A percentile compares a stretch with the other conserved stretches of the same genome.
These are phyloP conservation scores for Coenonympha glycerion DNA, from an alignment of 2,888 invertebrate species.

Conservation along the genomic window DNA sequence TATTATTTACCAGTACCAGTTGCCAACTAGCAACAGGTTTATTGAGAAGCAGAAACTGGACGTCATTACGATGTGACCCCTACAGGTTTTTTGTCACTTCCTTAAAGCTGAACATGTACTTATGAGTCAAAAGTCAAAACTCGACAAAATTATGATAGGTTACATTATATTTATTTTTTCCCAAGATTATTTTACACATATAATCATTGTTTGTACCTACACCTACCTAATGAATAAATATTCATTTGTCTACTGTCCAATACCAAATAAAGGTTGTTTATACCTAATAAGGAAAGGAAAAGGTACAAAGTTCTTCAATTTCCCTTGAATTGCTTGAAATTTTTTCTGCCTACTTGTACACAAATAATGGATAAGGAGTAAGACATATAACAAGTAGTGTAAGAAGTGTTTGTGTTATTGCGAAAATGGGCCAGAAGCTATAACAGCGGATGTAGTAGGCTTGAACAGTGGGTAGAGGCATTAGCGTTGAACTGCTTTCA, in stretches of 20 bases:
- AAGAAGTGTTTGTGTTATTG: conserved; percentile 13
- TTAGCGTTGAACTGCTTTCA: conserved; percentile 29
- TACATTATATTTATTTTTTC: too few species aligned
- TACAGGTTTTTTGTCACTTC: conserved; percentile 1
- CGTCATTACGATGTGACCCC: background rate
- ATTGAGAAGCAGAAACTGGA: background rate
- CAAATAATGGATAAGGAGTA: background rate
- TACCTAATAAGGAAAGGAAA: too few species aligned
- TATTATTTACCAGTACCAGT: too few species aligned
- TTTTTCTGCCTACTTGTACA: background rate
- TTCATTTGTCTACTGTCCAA: too few species aligned
- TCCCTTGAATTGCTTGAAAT: too few species aligned
- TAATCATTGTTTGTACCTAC: too few species aligned
- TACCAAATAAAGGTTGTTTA: too few species aligned
- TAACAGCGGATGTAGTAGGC: conserved; percentile 28
- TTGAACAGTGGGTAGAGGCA: conserved; percentile 29
- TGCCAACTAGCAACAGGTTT: conserved; percentile 3
- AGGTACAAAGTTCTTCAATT: too few species aligned
- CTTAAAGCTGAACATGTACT: conserved; percentile 1
- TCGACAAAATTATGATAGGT: too few species aligned
- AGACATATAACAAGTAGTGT: background rate
- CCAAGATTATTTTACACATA: too few species aligned
- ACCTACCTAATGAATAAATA: too few species aligned
- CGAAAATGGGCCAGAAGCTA: conserved; percentile 28
- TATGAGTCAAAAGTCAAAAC: conserved; percentile 3